Evolutionary conservation across 2,888 invertebrate species (phyloP), one percentile per base, ranked within the genome.

Genomic region (Entomobrya multifasciata): DNA sequence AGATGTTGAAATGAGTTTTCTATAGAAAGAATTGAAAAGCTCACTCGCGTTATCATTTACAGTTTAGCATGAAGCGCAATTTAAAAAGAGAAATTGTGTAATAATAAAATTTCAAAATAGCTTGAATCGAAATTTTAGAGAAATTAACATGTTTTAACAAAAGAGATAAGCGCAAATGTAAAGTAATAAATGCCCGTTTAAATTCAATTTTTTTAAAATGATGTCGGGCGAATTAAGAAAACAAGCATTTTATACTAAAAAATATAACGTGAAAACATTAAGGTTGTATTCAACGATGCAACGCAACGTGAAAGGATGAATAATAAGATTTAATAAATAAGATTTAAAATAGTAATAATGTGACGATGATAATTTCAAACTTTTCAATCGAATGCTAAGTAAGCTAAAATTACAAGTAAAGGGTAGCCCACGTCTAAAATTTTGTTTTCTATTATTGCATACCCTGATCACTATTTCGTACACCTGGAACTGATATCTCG

Each of bases 251-350:
- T 60, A 60, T 77, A 77, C 44, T 76, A 1, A 47, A 77, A 91
- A 86, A 87, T 87, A 89, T 89, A 91, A 88, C 90, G 87, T 86
- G 84, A 90, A 80, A 89, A 65, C 62, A 65, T 65, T 65, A 65
- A 36, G n/a, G 55, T 65, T 65, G 22, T 36, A 88, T n/a, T 65
- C 57, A 57, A 17, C 57, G 30, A 65, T 65, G 90, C 89, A 91
- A 89, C 87, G 90, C 90, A 90, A 81, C 90, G 89, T 86, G 91
- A n/a, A n/a, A n/a, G n/a, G n/a, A n/a, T n/a, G n/a, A n/a, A n/a
- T n/a, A n/a, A n/a, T n/a, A n/a, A 87, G 36, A 89, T 86, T 89
- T 80, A 90, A 87, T 89, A 88, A 89, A 67, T 49, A 52, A 62
- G 20, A 90, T 70, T 90, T 87, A 91, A 88, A 90, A 88, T 87